These are phyloP conservation scores for Ovis aries DNA, from an alignment of 2,113 vertebrate genomes.

Conservation along the genomic window DNA sequence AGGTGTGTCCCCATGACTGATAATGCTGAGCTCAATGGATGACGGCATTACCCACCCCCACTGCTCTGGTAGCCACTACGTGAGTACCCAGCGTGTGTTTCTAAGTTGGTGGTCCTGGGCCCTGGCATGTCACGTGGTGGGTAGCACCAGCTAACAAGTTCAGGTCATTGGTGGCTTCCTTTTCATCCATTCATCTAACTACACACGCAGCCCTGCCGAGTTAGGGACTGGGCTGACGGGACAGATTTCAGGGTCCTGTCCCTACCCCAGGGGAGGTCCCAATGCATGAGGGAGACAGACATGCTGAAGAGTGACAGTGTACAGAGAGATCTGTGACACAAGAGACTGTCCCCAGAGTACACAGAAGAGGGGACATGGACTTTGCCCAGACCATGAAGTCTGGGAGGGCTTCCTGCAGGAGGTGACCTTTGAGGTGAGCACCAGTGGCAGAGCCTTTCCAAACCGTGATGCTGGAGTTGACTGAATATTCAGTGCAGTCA, in stretches of 20 bases:
- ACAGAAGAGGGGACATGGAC: background rate
- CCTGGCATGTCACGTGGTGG: background rate
- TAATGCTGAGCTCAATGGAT: background rate
- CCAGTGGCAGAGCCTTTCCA: background rate
- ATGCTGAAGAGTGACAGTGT: background rate
- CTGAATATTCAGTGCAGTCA: background rate
- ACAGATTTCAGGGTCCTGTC: background rate
- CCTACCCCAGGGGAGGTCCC: background rate
- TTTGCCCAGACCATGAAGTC: background rate
- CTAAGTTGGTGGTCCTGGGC: background rate
- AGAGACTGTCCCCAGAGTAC: background rate
- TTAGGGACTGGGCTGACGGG: background rate
- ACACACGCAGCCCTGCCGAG: background rate
- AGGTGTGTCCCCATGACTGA: background rate
- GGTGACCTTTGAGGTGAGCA: background rate
- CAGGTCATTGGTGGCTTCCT: background rate
- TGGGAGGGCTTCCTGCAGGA: background rate
- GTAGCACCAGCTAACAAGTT: background rate
- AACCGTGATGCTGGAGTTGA: background rate
- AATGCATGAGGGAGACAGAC: background rate
- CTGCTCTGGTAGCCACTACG: background rate
- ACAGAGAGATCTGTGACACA: background rate
- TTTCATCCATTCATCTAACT: background rate
- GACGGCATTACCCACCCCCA: background rate
- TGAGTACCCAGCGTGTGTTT: background rate